Conservation (phyloP, 2,113 vertebrate genomes). For the Cyrtonyx montezumae region DNA sequence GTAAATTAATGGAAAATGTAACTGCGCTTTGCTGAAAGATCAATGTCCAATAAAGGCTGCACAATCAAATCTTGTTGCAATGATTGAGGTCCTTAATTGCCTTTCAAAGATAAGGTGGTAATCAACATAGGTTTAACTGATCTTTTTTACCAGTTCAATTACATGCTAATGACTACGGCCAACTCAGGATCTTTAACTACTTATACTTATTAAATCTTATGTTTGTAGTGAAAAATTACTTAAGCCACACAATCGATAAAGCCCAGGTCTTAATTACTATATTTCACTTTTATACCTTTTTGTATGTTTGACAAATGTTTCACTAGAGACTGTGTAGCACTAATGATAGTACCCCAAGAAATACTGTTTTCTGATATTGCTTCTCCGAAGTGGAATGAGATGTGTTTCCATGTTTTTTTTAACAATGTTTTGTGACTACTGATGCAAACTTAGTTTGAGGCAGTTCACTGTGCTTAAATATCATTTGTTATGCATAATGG, state of each 20-base stretch:
- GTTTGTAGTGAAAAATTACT: slow-evolving; percentile 89
- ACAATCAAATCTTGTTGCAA: slow-evolving; percentile 85
- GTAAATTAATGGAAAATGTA: slow-evolving; percentile 90
- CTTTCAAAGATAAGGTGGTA: slow-evolving; percentile 90
- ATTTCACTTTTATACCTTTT: slow-evolving; percentile 78
- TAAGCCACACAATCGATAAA: slow-evolving; percentile 80
- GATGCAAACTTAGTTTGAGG: not conserved
- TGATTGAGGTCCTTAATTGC: slow-evolving; percentile 92
- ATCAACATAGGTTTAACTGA: slow-evolving; percentile 90
- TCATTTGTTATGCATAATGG: not conserved
- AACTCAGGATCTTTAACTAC: slow-evolving; percentile 95
- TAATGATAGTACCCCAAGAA: slow-evolving; percentile 40
- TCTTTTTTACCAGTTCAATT: slow-evolving; percentile 91
- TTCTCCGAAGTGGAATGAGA: not conserved
- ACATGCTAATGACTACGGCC: slow-evolving; percentile 89
- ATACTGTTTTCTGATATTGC: not conserved
- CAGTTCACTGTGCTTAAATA: not conserved
- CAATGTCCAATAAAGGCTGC: slow-evolving; percentile 89
- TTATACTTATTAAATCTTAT: slow-evolving; percentile 92
- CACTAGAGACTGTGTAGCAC: not conserved
- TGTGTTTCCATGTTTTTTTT: not conserved
- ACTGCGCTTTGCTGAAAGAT: slow-evolving; percentile 84
- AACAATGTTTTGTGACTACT: not conserved
- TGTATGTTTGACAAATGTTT: slow-evolving; percentile 74
- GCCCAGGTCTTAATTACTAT: slow-evolving; percentile 81